phyloP scores from a whole-genome alignment of 1,140 invertebrate species.

The Panagrolaimus sp. region DNA sequence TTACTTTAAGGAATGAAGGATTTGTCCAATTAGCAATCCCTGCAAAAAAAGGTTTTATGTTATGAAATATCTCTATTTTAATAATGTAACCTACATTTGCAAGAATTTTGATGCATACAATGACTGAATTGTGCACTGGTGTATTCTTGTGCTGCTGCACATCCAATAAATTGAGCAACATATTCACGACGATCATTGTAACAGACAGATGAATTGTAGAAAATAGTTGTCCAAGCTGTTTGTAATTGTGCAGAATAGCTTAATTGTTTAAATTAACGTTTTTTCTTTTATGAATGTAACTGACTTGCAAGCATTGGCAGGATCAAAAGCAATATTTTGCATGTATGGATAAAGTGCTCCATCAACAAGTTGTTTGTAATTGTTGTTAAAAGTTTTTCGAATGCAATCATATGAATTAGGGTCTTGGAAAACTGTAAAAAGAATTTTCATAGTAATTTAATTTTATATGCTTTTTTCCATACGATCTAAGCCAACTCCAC shows the following conservation, averaged over 20 bases:
- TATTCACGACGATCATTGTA: not conserved
- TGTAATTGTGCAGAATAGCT: not conserved
- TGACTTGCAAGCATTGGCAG: not conserved
- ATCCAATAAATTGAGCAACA: not conserved
- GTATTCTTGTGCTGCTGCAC: not conserved
- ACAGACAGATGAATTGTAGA: not conserved
- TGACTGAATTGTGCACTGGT: constrained; percentile 7
- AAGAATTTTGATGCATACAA: not conserved
- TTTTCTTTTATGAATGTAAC: not conserved
- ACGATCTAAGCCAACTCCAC: not conserved
- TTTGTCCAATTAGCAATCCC: not conserved
- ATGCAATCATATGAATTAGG: not conserved
- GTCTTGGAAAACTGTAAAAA: constrained; percentile 5
- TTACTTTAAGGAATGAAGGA: not conserved
- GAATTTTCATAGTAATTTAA: not conserved
- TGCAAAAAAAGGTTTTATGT: not conserved
- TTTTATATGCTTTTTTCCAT: not conserved
- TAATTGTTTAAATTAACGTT: not conserved
- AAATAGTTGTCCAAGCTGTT: not conserved
- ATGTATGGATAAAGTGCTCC: not conserved
- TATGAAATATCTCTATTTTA: not conserved
- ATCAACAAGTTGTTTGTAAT: not conserved
- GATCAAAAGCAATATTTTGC: not conserved
- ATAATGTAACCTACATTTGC: not conserved
- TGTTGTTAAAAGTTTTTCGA: not conserved